A percentile compares a stretch with the other conserved stretches of the same genome.
Evolutionary conservation across 2,888 invertebrate genomes (phyloP).

Genomic region (Acrobasis suavella): DNA sequence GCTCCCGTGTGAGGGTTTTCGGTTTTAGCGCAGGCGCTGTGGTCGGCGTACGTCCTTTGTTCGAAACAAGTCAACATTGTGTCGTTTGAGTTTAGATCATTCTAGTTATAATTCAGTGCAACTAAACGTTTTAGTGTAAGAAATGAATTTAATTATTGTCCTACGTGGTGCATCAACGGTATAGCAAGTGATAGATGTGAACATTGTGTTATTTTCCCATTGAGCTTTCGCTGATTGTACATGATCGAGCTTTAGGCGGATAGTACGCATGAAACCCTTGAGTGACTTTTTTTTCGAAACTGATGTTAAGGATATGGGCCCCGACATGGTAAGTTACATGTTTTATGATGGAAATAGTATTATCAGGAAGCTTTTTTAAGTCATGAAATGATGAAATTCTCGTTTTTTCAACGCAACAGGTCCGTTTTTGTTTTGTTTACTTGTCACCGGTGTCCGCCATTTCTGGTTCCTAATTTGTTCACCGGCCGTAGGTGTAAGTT

Average conservation of each 20-base stretch:
- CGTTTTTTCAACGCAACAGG: slow-evolving; percentile 80
- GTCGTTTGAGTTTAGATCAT: slow-evolving; percentile 68
- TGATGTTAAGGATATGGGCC: slow-evolving; percentile 91
- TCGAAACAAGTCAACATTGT: slow-evolving; percentile 82
- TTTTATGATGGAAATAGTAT: slow-evolving; percentile 44
- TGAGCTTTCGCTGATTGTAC: slow-evolving; percentile 64
- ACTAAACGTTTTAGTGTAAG: slow-evolving; percentile 55
- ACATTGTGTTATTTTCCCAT: slow-evolving; percentile 51
- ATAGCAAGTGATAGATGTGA: slow-evolving; percentile 51
- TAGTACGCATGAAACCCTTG: slow-evolving; percentile 86
- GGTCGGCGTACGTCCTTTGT: slow-evolving; percentile 81
- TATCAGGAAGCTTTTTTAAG: slow-evolving; percentile 59
- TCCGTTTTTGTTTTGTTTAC: slow-evolving; percentile 83
- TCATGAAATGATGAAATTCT: slow-evolving; percentile 63
- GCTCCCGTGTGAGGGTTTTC: slow-evolving; percentile 58
- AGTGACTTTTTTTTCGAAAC: slow-evolving; percentile 86
- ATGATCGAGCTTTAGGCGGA: slow-evolving; percentile 73
- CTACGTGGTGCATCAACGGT: slow-evolving; percentile 45
- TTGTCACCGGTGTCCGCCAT: slow-evolving; percentile 84
- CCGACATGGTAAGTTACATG: slow-evolving; percentile 87
- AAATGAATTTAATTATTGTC: slow-evolving; percentile 56
- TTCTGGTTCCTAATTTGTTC: slow-evolving; percentile 75
- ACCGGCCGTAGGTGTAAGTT: slow-evolving; percentile 59
- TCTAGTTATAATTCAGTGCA: slow-evolving; percentile 56
- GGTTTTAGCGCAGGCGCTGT: slow-evolving; percentile 79